A percentile compares a stretch with the other conserved stretches of the same genome.
Evolutionary conservation across 2,113 vertebrate species (phyloP).

Genomic region (Alouatta palliata): DNA sequence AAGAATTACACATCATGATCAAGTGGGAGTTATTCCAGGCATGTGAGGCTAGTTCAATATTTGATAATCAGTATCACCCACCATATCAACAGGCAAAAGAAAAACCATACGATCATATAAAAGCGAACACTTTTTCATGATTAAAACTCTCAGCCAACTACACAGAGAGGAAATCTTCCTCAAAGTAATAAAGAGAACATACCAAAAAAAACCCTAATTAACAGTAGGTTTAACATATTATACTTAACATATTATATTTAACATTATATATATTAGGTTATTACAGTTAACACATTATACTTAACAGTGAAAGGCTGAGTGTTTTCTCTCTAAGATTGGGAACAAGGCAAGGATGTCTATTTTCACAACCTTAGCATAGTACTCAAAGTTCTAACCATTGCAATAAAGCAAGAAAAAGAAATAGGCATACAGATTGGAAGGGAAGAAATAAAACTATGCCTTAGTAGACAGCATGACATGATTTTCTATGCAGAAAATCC

Average conservation of each 20-base stretch:
- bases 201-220: neutral
- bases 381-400: neutral
- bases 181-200: neutral
- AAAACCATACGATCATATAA: neutral
- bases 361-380: neutral
- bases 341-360: neutral
- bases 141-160: neutral
- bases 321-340: neutral
- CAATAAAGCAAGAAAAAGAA: slow-evolving; percentile 7
- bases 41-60: neutral
- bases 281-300: no score
- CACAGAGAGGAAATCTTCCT: neutral
- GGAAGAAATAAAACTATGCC: neutral
- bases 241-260: neutral
- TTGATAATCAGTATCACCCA: neutral
- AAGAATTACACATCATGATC: neutral
- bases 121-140: neutral
- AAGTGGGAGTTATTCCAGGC: neutral
- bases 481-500: neutral
- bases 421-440: neutral
- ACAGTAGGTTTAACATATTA: neutral
- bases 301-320: neutral
- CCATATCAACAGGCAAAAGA: neutral
- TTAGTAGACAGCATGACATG: neutral
- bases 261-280: no score